Evolutionary conservation across 2,888 invertebrate species (phyloP).

Genomic region (Mythimna loreyi): DNA sequence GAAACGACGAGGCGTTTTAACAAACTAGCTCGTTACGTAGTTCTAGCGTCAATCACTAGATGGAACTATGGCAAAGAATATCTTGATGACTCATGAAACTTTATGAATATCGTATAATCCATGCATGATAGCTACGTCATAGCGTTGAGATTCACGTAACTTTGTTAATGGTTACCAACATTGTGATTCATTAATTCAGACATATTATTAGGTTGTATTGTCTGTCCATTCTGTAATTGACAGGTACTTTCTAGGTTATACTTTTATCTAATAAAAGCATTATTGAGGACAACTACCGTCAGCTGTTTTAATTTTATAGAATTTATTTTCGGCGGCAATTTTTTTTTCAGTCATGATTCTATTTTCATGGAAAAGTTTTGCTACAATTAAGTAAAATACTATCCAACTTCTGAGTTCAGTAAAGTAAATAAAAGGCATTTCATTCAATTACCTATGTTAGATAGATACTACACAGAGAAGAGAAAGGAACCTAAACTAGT

Average conservation of each 20-base stretch:
- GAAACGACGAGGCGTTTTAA: slow-evolving; percentile 2
- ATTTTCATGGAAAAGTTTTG: not conserved
- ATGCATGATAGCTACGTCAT: slow-evolving; percentile 16
- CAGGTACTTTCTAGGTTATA: not conserved
- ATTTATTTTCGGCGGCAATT: not conserved
- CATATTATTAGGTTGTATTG: not conserved
- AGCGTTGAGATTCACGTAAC: not conserved
- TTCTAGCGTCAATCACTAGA: slow-evolving; percentile 22
- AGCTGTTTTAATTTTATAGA: not conserved
- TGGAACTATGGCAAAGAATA: slow-evolving; percentile 1
- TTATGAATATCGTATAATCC: not conserved
- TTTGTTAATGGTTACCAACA: not conserved
- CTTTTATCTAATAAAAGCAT: no score
- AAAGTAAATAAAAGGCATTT: slow-evolving; percentile 1
- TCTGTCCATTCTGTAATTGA: slow-evolving; percentile 11
- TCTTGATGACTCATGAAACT: slow-evolving; percentile 8
- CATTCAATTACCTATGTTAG: slow-evolving; percentile 15
- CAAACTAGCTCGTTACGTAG: not conserved
- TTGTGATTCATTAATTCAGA: not conserved
- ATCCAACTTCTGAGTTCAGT: not conserved
- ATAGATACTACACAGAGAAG: slow-evolving; percentile 25
- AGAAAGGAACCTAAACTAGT: slow-evolving; percentile 57
- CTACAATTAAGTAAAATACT: not conserved
- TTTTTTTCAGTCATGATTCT: not conserved
- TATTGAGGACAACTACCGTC: no score